Conservation (phyloP, 2,113 vertebrate genomes). For the Entosphenus tridentatus region DNA sequence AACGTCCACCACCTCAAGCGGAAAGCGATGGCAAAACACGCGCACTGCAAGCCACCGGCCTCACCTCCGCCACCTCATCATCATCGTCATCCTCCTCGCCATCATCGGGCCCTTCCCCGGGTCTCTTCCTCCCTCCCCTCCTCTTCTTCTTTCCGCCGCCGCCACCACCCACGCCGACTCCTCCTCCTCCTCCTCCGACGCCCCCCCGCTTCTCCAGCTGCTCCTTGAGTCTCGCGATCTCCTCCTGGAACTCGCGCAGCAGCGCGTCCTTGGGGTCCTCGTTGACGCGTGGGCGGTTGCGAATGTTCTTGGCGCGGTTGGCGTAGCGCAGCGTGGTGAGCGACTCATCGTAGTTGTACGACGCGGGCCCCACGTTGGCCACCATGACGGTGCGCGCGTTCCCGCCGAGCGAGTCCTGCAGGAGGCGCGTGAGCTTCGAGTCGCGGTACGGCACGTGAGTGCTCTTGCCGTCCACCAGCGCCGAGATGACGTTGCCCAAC, state of each 20-base stretch:
- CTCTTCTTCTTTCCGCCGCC: conserved; percentile 26
- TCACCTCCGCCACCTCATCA: conserved; percentile 22
- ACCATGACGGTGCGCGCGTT: conserved; percentile 90
- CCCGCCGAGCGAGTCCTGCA: conserved; percentile 81
- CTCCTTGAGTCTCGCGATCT: conserved; percentile 62
- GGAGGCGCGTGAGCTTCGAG: conserved; percentile 80
- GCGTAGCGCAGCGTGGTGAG: conserved; percentile 71
- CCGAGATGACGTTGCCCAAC: conserved; percentile 82
- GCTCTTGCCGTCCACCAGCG: conserved; percentile 58
- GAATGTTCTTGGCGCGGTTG: conserved; percentile 85
- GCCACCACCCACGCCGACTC: conserved; percentile 27
- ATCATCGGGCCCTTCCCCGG: conserved; percentile 16
- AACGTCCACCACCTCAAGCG: too few species aligned
- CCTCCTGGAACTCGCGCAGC: conserved; percentile 75
- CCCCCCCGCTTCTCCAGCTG: conserved; percentile 65
- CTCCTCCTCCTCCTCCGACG: conserved; percentile 38
- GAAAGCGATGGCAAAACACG: too few species aligned
- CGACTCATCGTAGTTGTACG: conserved; percentile 56
- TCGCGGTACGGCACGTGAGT: conserved; percentile 78
- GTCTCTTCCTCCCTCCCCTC: background rate
- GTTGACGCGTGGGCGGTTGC: conserved; percentile 76
- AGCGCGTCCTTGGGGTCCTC: conserved; percentile 89
- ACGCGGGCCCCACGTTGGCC: conserved; percentile 63
- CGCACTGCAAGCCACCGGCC: conserved; percentile 5
- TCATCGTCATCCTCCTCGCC: conserved; percentile 29